These are phyloP conservation scores for Acestrorhynchus altus DNA, from an alignment of 2,797 vertebrate genomes.

Conservation along the genomic window DNA sequence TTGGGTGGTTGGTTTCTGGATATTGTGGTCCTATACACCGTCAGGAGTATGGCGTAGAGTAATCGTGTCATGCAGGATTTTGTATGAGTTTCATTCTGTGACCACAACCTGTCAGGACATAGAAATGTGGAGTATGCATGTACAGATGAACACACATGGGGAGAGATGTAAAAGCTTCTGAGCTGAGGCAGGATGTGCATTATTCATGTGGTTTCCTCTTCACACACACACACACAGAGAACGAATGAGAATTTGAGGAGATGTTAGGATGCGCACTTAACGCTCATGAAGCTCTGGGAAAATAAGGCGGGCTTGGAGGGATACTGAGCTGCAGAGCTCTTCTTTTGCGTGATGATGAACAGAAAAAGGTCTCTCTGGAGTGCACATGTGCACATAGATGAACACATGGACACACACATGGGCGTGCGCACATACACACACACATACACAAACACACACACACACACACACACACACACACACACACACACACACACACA, in stretches of 20 bases:
- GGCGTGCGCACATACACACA: conserved; percentile 36
- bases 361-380: conserved; percentile 38
- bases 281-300: conserved; percentile 39
- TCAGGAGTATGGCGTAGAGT: background rate
- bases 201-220: conserved; percentile 37
- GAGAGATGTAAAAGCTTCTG: conserved; percentile 38
- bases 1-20: background rate
- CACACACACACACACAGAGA: background rate
- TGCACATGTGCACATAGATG: conserved; percentile 27
- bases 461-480: conserved; percentile 45
- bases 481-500: conserved; percentile 39
- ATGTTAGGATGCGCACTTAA: conserved; percentile 28
- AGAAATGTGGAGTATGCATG: conserved; percentile 4
- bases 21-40: background rate
- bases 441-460: conserved; percentile 41
- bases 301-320: conserved; percentile 9
- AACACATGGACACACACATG: conserved; percentile 40
- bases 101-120: background rate
- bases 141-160: background rate
- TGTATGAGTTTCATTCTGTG: background rate
- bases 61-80: conserved; percentile 8
- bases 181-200: conserved; percentile 36
- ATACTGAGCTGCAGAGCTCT: conserved; percentile 50
- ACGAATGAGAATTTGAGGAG: conserved; percentile 4
- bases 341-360: conserved; percentile 61